A percentile compares a stretch with the other conserved stretches of the same genome.
Evolutionary conservation across 1,140 invertebrate species (phyloP).

Genomic region (Drosophila pseudoananassae): DNA sequence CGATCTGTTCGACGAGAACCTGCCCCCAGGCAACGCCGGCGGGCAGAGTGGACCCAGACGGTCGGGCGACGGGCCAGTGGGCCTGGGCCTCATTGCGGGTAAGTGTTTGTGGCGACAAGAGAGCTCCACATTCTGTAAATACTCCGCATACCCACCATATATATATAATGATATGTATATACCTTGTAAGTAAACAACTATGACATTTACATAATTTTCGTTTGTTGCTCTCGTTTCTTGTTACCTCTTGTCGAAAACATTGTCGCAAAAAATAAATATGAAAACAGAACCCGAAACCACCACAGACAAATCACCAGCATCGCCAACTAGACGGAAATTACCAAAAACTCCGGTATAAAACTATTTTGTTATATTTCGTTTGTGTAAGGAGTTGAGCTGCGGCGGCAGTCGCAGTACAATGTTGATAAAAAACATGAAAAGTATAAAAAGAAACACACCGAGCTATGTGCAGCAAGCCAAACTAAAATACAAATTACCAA

Average conservation of each 20-base stretch:
- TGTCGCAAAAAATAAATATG: slow-evolving; percentile 17
- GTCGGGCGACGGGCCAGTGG: slow-evolving; percentile 76
- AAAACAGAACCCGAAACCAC: slow-evolving; percentile 85
- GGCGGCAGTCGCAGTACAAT: slow-evolving; percentile 21
- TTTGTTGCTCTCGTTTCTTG: slow-evolving; percentile 79
- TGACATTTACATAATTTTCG: slow-evolving; percentile 71
- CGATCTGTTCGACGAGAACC: slow-evolving; percentile 87
- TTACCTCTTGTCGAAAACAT: slow-evolving; percentile 54
- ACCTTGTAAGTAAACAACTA: slow-evolving; percentile 22
- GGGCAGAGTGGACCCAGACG: slow-evolving; percentile 76
- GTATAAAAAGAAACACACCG: slow-evolving; percentile 16
- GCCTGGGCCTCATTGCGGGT: slow-evolving; percentile 82
- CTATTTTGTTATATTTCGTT: slow-evolving; percentile 72
- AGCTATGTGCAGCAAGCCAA: slow-evolving; percentile 43
- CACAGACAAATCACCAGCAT: slow-evolving; percentile 92
- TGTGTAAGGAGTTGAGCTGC: slow-evolving; percentile 51
- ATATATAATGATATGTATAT: slow-evolving; percentile 34
- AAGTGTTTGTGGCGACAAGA: slow-evolving; percentile 35
- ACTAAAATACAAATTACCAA: slow-evolving; percentile 28
- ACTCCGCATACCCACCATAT: slow-evolving; percentile 28
- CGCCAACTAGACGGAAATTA: slow-evolving; percentile 94
- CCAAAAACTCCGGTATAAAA: slow-evolving; percentile 97
- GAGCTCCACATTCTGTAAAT: not conserved
- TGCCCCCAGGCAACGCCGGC: slow-evolving; percentile 79
- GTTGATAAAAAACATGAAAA: slow-evolving; percentile 31